A percentile compares a stretch with the other conserved stretches of the same genome.
phyloP scores from a whole-genome alignment of 1,140 invertebrate genomes.

The Yoshiicerus persimilis region DNA sequence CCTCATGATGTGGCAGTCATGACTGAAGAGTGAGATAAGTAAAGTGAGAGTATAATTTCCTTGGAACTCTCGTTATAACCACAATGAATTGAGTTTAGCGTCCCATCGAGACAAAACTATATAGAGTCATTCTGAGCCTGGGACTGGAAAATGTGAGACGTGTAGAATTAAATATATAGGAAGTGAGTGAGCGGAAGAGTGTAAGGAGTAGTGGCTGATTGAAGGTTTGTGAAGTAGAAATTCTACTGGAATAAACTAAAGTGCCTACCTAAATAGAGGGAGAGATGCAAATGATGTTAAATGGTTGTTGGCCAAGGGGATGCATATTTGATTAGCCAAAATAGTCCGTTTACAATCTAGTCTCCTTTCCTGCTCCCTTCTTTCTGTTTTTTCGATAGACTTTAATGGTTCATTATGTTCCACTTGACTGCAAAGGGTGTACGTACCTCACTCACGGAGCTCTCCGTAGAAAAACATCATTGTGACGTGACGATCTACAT shows the following conservation, averaged over 20 bases:
- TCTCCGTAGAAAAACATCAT: not conserved
- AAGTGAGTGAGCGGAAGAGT: not conserved
- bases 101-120: not conserved
- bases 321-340: conserved; percentile 43
- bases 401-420: not conserved
- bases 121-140: not conserved
- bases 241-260: not conserved
- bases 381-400: not conserved
- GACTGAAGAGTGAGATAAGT: not conserved
- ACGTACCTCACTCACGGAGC: not conserved
- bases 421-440: not conserved
- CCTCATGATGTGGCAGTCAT: not conserved
- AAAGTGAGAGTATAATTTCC: not conserved
- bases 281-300: conserved; percentile 39
- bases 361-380: not conserved
- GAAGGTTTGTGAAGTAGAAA: not conserved
- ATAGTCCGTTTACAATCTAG: not conserved
- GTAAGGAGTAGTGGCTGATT: not conserved
- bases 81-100: not conserved
- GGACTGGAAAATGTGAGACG: not conserved
- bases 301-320: conserved; percentile 37
- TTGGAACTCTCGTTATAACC: not conserved
- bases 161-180: not conserved
- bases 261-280: not conserved
- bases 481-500: not conserved